A percentile compares a stretch with the other conserved stretches of the same genome.
These are phyloP conservation scores for Trissolcus japonicus DNA, from an alignment of 2,888 invertebrate species.

Conservation along the genomic window DNA sequence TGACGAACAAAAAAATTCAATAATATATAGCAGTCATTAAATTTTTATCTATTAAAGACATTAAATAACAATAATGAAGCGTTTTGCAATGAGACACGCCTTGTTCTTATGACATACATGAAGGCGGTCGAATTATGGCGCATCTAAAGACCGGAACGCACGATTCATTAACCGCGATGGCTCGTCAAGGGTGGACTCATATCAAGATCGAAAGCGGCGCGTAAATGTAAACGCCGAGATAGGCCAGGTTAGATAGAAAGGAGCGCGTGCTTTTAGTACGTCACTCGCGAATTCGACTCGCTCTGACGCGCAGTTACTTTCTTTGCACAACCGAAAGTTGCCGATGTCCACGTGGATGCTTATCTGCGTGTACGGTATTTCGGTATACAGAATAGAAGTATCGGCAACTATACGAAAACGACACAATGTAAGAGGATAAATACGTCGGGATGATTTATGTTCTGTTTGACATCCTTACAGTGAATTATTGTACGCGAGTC, in stretches of 20 bases:
- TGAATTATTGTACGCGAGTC: background rate
- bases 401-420: background rate
- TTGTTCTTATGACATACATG: conserved; percentile 52
- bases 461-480: conserved; percentile 8
- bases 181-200: conserved; percentile 59
- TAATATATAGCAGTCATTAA: conserved; percentile 27
- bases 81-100: conserved; percentile 47
- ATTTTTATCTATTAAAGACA: conserved; percentile 39
- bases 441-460: conserved; percentile 16
- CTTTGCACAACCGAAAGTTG: conserved; percentile 43
- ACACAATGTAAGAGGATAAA: conserved; percentile 10
- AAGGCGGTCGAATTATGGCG: conserved; percentile 62
- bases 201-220: conserved; percentile 55
- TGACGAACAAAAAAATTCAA: conserved; percentile 34
- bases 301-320: conserved; percentile 51
- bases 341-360: conserved; percentile 34
- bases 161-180: conserved; percentile 71
- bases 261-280: conserved; percentile 48
- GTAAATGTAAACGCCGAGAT: conserved; percentile 34
- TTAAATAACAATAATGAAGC: conserved; percentile 47
- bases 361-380: background rate
- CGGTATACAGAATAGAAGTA: background rate
- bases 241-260: conserved; percentile 48
- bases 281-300: conserved; percentile 57
- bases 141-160: conserved; percentile 74